These are phyloP conservation scores for Drosophila buzzatii DNA, from an alignment of 2,888 invertebrate genomes.

Conservation along the genomic window DNA sequence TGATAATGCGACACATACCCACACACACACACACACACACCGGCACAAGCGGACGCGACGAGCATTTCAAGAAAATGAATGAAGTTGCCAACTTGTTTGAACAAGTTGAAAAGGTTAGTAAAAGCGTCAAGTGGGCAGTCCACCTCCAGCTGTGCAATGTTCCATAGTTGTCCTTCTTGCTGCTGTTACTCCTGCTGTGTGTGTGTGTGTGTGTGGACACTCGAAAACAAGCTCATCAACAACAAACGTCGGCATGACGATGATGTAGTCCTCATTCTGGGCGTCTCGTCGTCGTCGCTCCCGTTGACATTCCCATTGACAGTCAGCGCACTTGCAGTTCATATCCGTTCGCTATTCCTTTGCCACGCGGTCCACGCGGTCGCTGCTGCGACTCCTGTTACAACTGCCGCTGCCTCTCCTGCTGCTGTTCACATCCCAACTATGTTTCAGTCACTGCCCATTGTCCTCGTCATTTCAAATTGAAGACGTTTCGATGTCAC, in stretches of 20 bases:
- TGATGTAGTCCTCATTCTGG: conserved; percentile 34
- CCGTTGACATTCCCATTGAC: conserved; percentile 36
- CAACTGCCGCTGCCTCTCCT: too few relatives aligned
- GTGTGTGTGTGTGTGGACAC: conserved; percentile 46
- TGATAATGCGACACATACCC: conserved; percentile 7
- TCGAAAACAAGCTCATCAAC: conserved; percentile 75
- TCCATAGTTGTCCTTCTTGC: conserved; percentile 10
- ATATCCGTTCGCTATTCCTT: conserved; percentile 52
- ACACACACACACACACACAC: not conserved
- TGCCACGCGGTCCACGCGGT: not conserved
- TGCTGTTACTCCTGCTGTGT: conserved; percentile 12
- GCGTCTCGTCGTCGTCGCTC: conserved; percentile 15
- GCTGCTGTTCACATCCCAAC: not conserved
- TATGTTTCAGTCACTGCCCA: conserved; percentile 37
- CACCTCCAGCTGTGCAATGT: conserved; percentile 27
- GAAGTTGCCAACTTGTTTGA: conserved; percentile 55
- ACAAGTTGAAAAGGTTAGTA: conserved; percentile 68
- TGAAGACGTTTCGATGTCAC: conserved; percentile 66
- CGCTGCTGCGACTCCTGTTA: too few relatives aligned
- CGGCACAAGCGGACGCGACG: conserved; percentile 62
- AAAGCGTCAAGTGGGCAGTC: conserved; percentile 10
- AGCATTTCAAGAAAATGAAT: conserved; percentile 49
- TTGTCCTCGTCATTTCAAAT: conserved; percentile 56
- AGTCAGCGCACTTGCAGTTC: conserved; percentile 50
- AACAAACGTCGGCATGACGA: conserved; percentile 60